Base-by-base conservation (phyloP, 2,797 vertebrate genomes). In the Yasuhikotakia modesta region DNA sequence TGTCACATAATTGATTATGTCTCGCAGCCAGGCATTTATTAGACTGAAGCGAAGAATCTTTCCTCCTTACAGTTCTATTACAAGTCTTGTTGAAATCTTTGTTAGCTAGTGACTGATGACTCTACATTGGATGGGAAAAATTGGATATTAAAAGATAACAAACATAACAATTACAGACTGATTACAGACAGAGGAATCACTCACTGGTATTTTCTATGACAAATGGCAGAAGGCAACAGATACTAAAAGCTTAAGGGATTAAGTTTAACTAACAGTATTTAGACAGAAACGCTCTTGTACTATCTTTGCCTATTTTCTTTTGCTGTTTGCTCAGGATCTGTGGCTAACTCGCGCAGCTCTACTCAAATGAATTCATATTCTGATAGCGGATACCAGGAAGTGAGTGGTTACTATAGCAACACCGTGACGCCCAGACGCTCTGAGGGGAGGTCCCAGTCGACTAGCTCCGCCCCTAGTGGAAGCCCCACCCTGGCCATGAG, bases 321-420 rank as follows among this genome's bases (percentile, higher is more conserved):
- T 11, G n/a, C 13, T 57, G 32, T 39, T 74, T 48, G 58, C 87
- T n/a, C 88, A 99, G 97, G 95, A 82, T 98, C 96, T 4, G 89
- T 94, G 63, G 96, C 94, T 85, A 97, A 98, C 88, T 99, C 97
- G 0, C 93, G 95, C 90, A 95, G 94, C 88, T 95, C 95, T 64
- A 96, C 94, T 35, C 97, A 98, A 81, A 96, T 98, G 95, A 97
- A 98, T 87, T 98, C 97, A 0, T 98, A 98, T 43, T 96, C 96
- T 0, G 97, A 99, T 90, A 99, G 97, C 71, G 97, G 97, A 74
- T 98, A 98, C 91, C 97, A 98, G 86, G 97, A 99, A 94, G 95
- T 96, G 85, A 94, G 94, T 78, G 90, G 95, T 89, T 98, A 97
- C 76, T 96, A 96, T 86, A 97, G 96, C 89, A 92, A 89, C 89